A percentile compares a stretch with the other conserved stretches of the same genome.
Evolutionary conservation across 2,888 invertebrate genomes (phyloP).

Genomic region (Lumbricus terrestris): DNA sequence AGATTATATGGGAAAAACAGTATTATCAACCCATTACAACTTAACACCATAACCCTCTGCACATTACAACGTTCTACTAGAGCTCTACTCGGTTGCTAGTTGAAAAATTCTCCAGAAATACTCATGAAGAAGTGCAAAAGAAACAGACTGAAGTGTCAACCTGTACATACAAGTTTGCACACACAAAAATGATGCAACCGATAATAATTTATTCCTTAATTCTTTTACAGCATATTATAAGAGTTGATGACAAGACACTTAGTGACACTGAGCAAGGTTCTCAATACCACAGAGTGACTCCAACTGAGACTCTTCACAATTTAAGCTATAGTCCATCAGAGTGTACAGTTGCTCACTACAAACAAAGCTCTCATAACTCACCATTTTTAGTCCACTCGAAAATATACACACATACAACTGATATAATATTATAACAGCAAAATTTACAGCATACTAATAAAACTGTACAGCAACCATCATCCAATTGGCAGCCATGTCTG

Average conservation of each 20-base stretch:
- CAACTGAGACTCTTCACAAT: neutral
- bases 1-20: neutral
- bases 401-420: neutral
- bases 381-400: neutral
- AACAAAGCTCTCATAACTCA: neutral
- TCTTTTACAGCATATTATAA: neutral
- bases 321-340: neutral
- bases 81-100: neutral
- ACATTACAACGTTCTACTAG: neutral
- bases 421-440: neutral
- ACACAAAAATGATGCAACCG: neutral
- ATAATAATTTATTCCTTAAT: neutral
- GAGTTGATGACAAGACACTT: too few relatives aligned
- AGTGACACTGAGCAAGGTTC: too few relatives aligned
- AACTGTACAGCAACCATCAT: neutral
- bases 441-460: neutral
- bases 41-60: neutral
- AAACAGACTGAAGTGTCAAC: too few relatives aligned
- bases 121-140: neutral
- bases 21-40: neutral
- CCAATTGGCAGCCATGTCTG: neutral
- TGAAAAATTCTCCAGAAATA: neutral
- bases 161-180: too few relatives aligned
- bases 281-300: neutral
- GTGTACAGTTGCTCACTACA: neutral